These are phyloP conservation scores for Stylophora pistillata DNA, from an alignment of 64 coral and sea anemone species.

Conservation along the genomic window DNA sequence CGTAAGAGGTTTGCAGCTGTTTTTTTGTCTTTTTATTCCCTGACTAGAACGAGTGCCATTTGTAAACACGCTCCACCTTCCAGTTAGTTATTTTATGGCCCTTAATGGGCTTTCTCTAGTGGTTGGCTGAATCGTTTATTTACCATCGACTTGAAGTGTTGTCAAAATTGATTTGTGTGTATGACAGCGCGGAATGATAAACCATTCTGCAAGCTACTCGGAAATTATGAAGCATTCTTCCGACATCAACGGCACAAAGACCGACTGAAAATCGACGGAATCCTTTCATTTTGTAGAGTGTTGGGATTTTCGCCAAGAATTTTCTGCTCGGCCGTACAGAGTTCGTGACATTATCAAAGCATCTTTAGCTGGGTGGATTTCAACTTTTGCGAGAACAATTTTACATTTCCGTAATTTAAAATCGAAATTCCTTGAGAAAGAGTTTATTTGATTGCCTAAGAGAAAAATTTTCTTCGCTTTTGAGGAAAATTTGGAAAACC, in stretches of 20 bases:
- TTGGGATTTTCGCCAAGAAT: not conserved
- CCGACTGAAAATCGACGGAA: not conserved
- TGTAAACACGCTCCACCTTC: constrained; percentile 1
- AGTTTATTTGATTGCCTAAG: not conserved
- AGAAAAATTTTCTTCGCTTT: not conserved
- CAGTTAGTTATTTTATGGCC: not conserved
- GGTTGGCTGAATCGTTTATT: constrained; percentile 6
- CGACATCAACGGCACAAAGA: not conserved
- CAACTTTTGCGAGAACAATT: not conserved
- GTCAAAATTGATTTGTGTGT: not conserved
- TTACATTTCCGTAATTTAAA: not conserved
- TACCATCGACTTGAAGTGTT: constrained; percentile 2
- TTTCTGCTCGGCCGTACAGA: too few species aligned
- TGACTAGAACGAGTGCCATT: not conserved
- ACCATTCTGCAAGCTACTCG: not conserved
- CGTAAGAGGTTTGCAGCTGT: not conserved
- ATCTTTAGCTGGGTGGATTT: not conserved
- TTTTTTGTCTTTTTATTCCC: not conserved
- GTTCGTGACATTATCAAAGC: too few species aligned
- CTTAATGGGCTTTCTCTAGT: not conserved
- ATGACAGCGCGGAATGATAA: not conserved
- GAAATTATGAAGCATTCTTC: not conserved
- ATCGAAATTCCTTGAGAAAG: not conserved
- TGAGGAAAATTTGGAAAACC: not conserved
- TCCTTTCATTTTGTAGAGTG: not conserved